Evolutionary conservation across 2,797 vertebrate genomes (phyloP).

Genomic region (Perodicticus potto): DNA sequence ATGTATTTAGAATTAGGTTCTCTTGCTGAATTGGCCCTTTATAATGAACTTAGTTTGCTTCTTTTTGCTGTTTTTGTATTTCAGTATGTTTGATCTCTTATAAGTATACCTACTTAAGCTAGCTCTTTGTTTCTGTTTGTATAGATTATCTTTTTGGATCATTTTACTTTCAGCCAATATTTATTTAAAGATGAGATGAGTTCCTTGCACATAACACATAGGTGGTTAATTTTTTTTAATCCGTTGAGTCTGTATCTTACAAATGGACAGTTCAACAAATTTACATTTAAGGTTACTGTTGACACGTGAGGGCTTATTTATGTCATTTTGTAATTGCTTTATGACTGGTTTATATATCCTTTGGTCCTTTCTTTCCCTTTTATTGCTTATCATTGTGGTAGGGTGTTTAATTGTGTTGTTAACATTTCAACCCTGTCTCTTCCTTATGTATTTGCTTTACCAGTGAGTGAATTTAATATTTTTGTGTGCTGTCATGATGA

Average conservation of each 20-base stretch:
- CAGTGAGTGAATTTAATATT: neutral
- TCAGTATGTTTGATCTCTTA: neutral
- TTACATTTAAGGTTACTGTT: neutral
- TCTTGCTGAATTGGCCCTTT: neutral
- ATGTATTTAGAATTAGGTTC: neutral
- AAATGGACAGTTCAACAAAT: neutral
- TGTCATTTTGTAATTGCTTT: neutral
- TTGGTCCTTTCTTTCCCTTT: neutral
- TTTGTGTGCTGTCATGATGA: neutral
- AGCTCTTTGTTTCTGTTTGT: neutral
- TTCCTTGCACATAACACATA: neutral
- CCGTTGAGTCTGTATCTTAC: neutral
- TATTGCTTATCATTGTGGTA: neutral
- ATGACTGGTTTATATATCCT: neutral
- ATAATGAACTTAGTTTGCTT: neutral
- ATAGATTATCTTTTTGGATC: neutral
- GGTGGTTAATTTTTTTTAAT: neutral
- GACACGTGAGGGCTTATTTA: neutral
- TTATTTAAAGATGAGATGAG: neutral
- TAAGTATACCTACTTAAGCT: neutral
- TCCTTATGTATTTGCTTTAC: neutral
- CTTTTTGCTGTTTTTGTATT: neutral
- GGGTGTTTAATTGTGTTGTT: neutral
- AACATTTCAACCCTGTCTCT: neutral
- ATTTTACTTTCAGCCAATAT: neutral